Evolutionary conservation across 2,113 vertebrate species (phyloP), one percentile per base, ranked within the genome.

Genomic region (Perca fluviatilis): DNA sequence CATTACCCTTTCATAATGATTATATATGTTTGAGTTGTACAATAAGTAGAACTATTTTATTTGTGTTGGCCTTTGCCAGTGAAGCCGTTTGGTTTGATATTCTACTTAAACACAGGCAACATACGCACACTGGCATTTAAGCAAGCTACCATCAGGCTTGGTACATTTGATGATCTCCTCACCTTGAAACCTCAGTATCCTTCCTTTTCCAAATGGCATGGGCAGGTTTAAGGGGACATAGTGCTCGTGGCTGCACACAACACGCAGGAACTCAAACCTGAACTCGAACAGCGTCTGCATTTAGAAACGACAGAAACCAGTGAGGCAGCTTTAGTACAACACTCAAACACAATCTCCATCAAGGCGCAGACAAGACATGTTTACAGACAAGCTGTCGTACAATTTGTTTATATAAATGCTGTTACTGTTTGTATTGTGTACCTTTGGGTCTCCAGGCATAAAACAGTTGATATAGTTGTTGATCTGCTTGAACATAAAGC

Each of bases 161-260:
- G 1, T 25, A 53, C 18, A 67, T 16, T 13, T 19, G 16, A 53
- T 30, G 6, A 40, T 47, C 21, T 60, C 46, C 90, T 96, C 95
- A 99, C 98, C 98, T 97, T 99, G 98, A 85, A 99, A 99, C 93
- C 98, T 96, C 91, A 97, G 95, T 91, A 99, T 97, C 64, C 98
- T 95, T 75, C 98, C 98, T 88, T 99, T 99, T 86, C 97, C 98
- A 94, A 99, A 99, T 0, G 97, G 97, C 97, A 99, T 99, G n/a
- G 98, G 97, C 88, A 99, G 96, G 92, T 99, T 99, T 90, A 99
- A 89, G 43, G 98, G 98, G 58, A 99, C 95, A 62, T 97, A 99
- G 93, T 99, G 98, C 75, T 99, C 98, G 6, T 99, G 98, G 93
- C 97, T 98, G 86, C 97, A 99, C 57, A 98, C 96, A 6, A 99